phyloP scores from a whole-genome alignment of 2,113 vertebrate species.

The Budorcas taxicolor region DNA sequence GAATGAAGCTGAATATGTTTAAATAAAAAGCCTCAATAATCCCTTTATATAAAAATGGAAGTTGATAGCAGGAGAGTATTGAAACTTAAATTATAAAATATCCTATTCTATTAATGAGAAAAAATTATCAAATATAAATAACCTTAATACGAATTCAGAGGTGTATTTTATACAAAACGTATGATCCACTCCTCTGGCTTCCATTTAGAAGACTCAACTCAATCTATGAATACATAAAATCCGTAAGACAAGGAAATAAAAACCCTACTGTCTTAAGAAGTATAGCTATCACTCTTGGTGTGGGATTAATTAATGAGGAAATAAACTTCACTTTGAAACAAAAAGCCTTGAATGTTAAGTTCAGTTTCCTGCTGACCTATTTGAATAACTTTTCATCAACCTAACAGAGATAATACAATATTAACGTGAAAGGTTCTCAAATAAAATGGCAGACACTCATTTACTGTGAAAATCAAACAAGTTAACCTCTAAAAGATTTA shows the following conservation, averaged over 20 bases:
- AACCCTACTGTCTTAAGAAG: neutral
- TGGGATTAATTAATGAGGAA: neutral
- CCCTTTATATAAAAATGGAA: neutral
- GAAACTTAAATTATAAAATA: neutral
- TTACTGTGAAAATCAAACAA: neutral
- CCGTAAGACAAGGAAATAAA: neutral
- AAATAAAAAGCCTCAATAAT: neutral
- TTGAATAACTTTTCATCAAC: slow-evolving; percentile 12
- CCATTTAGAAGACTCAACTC: neutral
- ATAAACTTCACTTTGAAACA: neutral
- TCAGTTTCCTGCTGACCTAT: neutral
- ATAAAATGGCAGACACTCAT: neutral
- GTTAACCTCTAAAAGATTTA: neutral
- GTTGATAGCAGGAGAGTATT: neutral
- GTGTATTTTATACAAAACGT: neutral
- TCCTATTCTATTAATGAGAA: neutral
- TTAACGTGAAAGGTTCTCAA: neutral
- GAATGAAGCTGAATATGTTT: neutral
- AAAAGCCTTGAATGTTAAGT: neutral
- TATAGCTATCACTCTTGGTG: neutral
- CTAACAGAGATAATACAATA: neutral
- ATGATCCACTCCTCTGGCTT: neutral
- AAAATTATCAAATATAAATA: neutral
- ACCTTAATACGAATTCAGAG: neutral
- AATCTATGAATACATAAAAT: neutral